phyloP scores from a whole-genome alignment of 2,797 vertebrate species.

The Sebastolobus altivelis region DNA sequence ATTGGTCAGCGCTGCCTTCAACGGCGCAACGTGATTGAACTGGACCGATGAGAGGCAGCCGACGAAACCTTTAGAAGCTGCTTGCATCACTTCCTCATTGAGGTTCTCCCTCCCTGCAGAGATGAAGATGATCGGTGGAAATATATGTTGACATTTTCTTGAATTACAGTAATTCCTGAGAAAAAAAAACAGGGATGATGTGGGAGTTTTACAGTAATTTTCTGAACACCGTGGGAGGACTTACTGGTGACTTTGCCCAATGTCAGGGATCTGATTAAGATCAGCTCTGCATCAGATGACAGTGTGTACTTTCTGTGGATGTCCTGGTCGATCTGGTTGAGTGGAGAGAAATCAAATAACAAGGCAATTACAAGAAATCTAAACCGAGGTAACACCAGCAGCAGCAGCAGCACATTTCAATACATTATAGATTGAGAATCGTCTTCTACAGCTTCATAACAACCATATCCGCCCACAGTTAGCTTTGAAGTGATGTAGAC shows the following conservation, averaged over 20 bases:
- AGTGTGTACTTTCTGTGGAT: conserved; percentile 91
- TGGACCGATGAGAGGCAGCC: conserved; percentile 96
- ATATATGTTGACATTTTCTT: not conserved
- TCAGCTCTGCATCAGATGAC: conserved; percentile 90
- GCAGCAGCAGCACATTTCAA: conserved; percentile 52
- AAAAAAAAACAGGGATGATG: not conserved
- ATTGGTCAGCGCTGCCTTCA: conserved; percentile 94
- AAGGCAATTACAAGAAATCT: conserved; percentile 79
- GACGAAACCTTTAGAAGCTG: conserved; percentile 89
- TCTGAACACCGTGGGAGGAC: conserved; percentile 51
- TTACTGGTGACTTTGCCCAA: conserved; percentile 94
- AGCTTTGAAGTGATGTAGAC: conserved; percentile 56
- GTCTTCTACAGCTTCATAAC: conserved; percentile 52
- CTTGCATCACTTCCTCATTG: conserved; percentile 87
- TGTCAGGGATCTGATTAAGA: conserved; percentile 89
- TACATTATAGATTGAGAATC: conserved; percentile 67
- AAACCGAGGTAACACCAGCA: conserved; percentile 59
- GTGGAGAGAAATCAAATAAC: conserved; percentile 78
- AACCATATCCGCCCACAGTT: conserved; percentile 56
- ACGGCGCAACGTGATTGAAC: conserved; percentile 92
- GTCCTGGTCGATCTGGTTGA: conserved; percentile 91
- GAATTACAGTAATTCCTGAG: not conserved
- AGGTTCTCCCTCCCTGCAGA: conserved; percentile 84
- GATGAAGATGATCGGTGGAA: not conserved
- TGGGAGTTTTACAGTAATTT: conserved; percentile 1